A percentile compares a stretch with the other conserved stretches of the same genome.
These are phyloP conservation scores for Rhamnusium bicolor DNA, from an alignment of 2,888 invertebrate genomes.

Conservation along the genomic window DNA sequence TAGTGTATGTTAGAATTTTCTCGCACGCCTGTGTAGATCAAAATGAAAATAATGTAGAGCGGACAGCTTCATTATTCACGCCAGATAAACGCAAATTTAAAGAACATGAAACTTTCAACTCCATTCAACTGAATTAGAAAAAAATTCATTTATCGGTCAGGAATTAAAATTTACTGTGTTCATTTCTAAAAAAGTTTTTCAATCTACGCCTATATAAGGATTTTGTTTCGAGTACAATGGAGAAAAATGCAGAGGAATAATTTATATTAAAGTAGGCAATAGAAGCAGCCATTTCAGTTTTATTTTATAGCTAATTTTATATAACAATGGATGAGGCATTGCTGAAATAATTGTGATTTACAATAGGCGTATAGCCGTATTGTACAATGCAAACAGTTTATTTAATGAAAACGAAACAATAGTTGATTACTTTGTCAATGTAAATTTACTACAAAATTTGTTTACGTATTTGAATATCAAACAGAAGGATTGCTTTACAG, in stretches of 20 bases:
- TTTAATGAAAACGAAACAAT: neutral
- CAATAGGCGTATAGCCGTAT: neutral
- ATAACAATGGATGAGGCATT: neutral
- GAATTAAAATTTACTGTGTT: neutral
- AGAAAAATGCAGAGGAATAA: neutral
- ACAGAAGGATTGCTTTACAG: neutral
- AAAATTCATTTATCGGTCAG: neutral
- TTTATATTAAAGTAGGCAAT: neutral
- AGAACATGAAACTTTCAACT: neutral
- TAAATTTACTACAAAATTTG: neutral
- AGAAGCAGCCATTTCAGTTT: neutral
- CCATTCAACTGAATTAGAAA: neutral
- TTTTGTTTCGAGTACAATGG: conserved; percentile 4
- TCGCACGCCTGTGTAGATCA: neutral
- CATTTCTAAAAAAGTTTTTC: neutral
- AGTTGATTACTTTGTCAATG: neutral
- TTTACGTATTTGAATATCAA: neutral
- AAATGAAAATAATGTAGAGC: neutral
- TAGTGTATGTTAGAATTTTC: neutral
- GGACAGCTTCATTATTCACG: neutral
- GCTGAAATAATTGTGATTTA: neutral
- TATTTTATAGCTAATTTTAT: neutral
- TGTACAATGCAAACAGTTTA: neutral
- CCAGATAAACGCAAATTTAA: neutral
- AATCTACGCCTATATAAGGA: neutral